These are phyloP conservation scores for Globodera ellingtonae DNA, from an alignment of 1,140 invertebrate species.

Conservation along the genomic window DNA sequence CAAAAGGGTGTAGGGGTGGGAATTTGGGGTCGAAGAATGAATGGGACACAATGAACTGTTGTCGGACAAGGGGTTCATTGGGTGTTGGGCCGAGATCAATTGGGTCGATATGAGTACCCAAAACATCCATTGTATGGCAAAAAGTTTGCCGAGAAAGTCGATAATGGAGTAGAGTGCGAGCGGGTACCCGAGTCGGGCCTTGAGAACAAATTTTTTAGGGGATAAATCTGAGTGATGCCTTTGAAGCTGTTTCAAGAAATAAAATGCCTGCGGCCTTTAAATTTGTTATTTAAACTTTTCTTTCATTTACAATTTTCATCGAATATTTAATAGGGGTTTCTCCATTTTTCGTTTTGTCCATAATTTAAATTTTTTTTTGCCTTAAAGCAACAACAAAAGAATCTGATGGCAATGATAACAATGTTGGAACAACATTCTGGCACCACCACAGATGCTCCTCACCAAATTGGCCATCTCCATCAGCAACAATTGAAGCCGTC, in stretches of 20 bases:
- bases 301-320: too few species aligned
- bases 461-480: not conserved
- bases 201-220: too few species aligned
- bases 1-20: not conserved
- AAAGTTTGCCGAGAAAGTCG: not conserved
- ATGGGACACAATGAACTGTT: not conserved
- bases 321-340: too few species aligned
- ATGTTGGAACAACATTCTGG: not conserved
- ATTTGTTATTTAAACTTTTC: too few species aligned
- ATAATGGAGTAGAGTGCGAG: not conserved
- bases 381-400: too few species aligned
- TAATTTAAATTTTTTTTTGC: too few species aligned
- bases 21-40: not conserved
- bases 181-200: too few species aligned
- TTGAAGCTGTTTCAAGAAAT: too few species aligned
- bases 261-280: too few species aligned
- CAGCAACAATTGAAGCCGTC: too few species aligned
- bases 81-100: not conserved
- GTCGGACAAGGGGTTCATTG: not conserved
- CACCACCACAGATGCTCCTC: not conserved
- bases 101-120: not conserved
- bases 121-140: not conserved
- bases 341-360: too few species aligned
- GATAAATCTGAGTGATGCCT: too few species aligned
- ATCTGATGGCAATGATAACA: not conserved